phyloP scores from a whole-genome alignment of 2,797 vertebrate genomes.

The Halcyon badia region DNA sequence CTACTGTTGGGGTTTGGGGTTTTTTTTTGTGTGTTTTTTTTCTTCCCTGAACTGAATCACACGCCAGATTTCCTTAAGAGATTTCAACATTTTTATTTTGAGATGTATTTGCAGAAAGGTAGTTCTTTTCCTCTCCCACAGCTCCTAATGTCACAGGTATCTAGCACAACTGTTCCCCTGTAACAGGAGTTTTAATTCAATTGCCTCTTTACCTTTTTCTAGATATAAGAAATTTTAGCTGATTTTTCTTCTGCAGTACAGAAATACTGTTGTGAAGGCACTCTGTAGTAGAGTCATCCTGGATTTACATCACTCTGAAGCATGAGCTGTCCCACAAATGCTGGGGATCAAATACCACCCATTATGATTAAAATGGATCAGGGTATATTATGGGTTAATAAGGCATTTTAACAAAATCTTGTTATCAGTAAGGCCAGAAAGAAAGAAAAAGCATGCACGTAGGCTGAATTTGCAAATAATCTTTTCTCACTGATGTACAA shows the following conservation, averaged over 20 bases:
- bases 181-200: not conserved
- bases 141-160: not conserved
- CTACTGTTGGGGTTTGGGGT: too few species aligned
- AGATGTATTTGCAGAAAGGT: not conserved
- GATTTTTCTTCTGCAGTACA: not conserved
- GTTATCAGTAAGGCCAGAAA: not conserved
- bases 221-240: not conserved
- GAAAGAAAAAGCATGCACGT: not conserved
- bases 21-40: too few species aligned
- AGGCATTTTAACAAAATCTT: not conserved
- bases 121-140: not conserved
- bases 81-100: not conserved
- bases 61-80: not conserved
- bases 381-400: not conserved
- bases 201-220: not conserved
- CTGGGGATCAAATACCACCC: not conserved
- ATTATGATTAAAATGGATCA: not conserved
- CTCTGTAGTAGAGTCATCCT: not conserved
- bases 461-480: not conserved
- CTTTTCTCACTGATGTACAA: not conserved
- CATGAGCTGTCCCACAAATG: not conserved
- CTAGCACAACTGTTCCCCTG: not conserved
- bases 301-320: not conserved
- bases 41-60: not conserved
- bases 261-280: not conserved